Conservation (phyloP, 1,140 invertebrate species). For the Sweltsa coloradensis region DNA sequence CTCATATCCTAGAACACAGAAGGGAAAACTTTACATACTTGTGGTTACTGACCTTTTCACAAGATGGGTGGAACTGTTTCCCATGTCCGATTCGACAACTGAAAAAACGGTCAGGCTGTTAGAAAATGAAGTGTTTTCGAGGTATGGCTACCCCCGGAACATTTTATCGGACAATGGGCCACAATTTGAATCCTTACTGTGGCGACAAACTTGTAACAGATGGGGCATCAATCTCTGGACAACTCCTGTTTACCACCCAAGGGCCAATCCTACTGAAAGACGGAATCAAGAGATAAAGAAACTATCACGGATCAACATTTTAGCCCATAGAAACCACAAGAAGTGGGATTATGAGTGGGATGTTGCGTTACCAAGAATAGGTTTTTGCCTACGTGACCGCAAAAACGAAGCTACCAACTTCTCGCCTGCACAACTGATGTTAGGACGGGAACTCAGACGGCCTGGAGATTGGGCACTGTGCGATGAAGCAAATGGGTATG, state of each 20-base stretch:
- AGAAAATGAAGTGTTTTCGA: constrained; percentile 19
- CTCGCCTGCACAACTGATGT: too few relatives aligned
- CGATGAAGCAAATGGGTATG: too few relatives aligned
- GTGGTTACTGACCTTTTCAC: constrained; percentile 19
- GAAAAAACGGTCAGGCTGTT: constrained; percentile 11
- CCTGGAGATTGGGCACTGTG: too few relatives aligned
- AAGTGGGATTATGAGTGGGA: too few relatives aligned
- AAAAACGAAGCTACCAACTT: too few relatives aligned
- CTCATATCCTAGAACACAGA: constrained; percentile 13
- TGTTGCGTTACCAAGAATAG: too few relatives aligned
- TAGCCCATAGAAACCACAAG: too few relatives aligned
- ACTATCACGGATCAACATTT: constrained; percentile 14
- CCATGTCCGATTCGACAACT: constrained; percentile 7
- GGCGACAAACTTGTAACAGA: constrained; percentile 2
- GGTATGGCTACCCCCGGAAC: constrained; percentile 18
- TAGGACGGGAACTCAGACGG: too few relatives aligned
- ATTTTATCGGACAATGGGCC: constrained; percentile 21
- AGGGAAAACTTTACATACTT: constrained; percentile 12
- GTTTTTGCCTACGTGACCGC: too few relatives aligned
- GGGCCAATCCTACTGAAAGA: constrained; percentile 21
- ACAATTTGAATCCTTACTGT: constrained; percentile 14
- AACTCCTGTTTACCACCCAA: constrained; percentile 22
- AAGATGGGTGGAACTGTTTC: constrained; percentile 18
- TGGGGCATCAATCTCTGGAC: constrained; percentile 10
- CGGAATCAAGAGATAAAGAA: constrained; percentile 21